These are phyloP conservation scores for Sogatella furcifera DNA, from an alignment of 1,140 invertebrate genomes.

Conservation along the genomic window DNA sequence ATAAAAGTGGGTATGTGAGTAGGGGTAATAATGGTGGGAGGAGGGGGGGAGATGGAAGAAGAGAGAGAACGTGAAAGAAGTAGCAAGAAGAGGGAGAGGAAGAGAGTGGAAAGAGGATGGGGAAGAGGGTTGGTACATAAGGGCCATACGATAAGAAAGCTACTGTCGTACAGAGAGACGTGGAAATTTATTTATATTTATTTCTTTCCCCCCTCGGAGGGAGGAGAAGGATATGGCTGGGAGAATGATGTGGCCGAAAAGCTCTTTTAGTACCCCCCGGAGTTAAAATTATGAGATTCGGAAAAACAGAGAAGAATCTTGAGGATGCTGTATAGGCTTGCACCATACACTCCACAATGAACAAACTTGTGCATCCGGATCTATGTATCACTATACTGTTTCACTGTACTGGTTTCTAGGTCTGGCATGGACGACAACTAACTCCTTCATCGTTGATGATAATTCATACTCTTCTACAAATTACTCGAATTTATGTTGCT, in stretches of 20 bases:
- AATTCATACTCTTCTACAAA: background rate
- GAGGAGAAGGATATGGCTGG: background rate
- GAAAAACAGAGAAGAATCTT: background rate
- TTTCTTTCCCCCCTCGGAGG: background rate
- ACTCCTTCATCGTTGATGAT: background rate
- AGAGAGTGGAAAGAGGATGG: background rate
- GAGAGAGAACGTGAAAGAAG: background rate
- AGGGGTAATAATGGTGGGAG: background rate
- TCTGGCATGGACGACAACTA: background rate
- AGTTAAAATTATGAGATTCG: slow-evolving; percentile 3
- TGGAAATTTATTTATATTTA: slow-evolving; percentile 3
- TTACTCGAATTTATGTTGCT: background rate
- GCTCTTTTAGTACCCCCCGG: background rate
- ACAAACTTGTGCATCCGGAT: background rate
- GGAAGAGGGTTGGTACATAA: background rate
- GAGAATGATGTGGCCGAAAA: background rate
- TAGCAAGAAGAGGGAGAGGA: background rate
- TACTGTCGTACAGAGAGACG: background rate
- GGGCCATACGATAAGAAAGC: background rate
- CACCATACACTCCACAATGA: background rate
- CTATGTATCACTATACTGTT: background rate
- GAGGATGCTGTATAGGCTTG: background rate
- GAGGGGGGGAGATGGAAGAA: background rate
- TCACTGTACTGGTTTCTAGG: background rate
- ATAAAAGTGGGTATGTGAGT: background rate